Evolutionary conservation across 1,140 invertebrate species (phyloP).

Genomic region (Caerostris extrusa): DNA sequence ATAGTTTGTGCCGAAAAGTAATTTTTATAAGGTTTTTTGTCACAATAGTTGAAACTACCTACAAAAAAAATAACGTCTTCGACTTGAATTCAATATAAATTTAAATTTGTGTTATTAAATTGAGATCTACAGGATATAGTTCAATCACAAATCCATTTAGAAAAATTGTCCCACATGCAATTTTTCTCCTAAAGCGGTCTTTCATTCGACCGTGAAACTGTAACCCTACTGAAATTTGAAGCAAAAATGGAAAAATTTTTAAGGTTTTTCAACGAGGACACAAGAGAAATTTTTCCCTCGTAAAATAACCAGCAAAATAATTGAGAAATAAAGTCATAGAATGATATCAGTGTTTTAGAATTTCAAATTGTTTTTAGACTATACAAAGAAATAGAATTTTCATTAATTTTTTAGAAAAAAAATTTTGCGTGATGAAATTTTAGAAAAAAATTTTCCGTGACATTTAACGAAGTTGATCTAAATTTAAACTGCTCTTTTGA

Average conservation of each 20-base stretch:
- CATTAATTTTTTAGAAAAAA: too few species aligned
- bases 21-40: too few species aligned
- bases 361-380: not conserved
- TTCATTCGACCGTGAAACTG: constrained; percentile 1
- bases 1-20: too few species aligned
- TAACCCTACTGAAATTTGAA: constrained; percentile 7
- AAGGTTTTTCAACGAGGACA: not conserved
- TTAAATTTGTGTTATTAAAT: not conserved
- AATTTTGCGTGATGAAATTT: too few species aligned
- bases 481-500: too few species aligned
- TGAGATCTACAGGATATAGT: not conserved
- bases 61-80: not conserved
- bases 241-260: not conserved
- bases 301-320: not conserved
- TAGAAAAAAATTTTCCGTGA: too few species aligned
- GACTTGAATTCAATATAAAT: not conserved
- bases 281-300: not conserved
- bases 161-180: not conserved
- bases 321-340: not conserved
- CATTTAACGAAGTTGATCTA: too few species aligned
- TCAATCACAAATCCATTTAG: not conserved
- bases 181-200: not conserved
- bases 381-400: not conserved
- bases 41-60: too few species aligned
- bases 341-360: not conserved